Base-by-base conservation (phyloP, 2,113 vertebrate species). In the Xenopus borealis region DNA sequence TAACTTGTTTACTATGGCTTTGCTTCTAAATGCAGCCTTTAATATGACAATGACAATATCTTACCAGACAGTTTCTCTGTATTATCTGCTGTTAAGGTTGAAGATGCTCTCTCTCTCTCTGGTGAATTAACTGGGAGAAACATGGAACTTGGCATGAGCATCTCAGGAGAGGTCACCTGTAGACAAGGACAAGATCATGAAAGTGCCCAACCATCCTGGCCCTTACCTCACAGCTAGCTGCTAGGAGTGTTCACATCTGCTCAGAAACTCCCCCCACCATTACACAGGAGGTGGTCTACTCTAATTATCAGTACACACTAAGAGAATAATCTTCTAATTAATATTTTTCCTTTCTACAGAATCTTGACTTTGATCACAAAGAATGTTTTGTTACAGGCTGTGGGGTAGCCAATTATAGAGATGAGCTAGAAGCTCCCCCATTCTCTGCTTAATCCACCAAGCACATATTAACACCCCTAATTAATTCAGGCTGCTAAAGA, bases 91-190 rank as follows among this genome's bases (percentile, higher is more conserved):
- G 78, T 87, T 0, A 92, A 86, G 78, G 84, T 94, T 14, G 82
- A 78, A 62, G 82, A 85, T 70, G 86, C 85, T 59, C 89, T 88
- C 0, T 98, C 97, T 77, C 86, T 90, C 40, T 98, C 96, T 61
- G 92, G 88, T 86, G 91, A 79, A 0, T 91, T 85, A 17, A 94
- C 91, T 1, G 96, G 94, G 78, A 98, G 93, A 72, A 99, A 99
- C 96, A 98, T 96, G 82, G 93, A 97, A 83, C 93, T 96, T 85
- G 97, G 97, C 93, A 99, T 90, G 80, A 91, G 87, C 84, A 91
- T 94, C 85, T 99, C 97, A 30, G 93, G 93, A 69, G 95, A 90
- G 57, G 96, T 95, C 89, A 99, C 96, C 97, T 99, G 87, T 72
- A 85, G 65, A 68, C 0, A 72, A 50, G 61, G 66, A 82, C 75